Conservation (phyloP, 2,113 vertebrate genomes). For the Hystrix cristata region DNA sequence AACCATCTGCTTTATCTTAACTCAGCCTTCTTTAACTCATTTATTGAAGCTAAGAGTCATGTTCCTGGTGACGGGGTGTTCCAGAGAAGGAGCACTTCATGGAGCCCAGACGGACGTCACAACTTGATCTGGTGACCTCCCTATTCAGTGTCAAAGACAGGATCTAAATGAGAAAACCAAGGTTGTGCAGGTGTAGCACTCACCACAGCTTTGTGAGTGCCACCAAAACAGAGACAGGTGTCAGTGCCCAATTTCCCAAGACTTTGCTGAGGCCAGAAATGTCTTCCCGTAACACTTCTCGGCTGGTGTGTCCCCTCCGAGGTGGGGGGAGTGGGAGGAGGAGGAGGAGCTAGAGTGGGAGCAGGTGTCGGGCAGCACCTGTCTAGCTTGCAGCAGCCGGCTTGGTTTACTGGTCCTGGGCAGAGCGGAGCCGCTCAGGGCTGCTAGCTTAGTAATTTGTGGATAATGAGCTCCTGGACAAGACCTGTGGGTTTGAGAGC, state of each 20-base stretch:
- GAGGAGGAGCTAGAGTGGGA: neutral
- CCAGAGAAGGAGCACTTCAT: no score
- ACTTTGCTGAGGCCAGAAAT: neutral
- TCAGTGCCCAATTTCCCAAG: neutral
- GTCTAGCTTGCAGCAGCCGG: neutral
- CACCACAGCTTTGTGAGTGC: neutral
- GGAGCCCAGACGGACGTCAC: no score
- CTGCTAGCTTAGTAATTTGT: conserved; percentile 30
- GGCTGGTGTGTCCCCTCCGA: neutral
- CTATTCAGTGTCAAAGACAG: neutral
- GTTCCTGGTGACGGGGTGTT: no score
- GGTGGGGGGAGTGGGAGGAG: rapidly evolving
- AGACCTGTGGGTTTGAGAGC: conserved; percentile 28
- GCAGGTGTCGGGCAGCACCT: neutral
- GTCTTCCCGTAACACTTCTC: neutral
- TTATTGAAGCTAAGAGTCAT: no score
- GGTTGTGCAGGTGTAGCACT: neutral
- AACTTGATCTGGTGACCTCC: neutral
- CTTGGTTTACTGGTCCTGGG: neutral
- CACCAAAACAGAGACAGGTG: neutral
- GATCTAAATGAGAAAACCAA: neutral
- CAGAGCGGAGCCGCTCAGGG: neutral
- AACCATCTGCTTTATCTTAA: no score
- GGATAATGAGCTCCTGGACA: conserved; percentile 46
- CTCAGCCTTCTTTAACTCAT: no score